phyloP scores from a whole-genome alignment of 2,888 invertebrate species.

The Erebia ligea region DNA sequence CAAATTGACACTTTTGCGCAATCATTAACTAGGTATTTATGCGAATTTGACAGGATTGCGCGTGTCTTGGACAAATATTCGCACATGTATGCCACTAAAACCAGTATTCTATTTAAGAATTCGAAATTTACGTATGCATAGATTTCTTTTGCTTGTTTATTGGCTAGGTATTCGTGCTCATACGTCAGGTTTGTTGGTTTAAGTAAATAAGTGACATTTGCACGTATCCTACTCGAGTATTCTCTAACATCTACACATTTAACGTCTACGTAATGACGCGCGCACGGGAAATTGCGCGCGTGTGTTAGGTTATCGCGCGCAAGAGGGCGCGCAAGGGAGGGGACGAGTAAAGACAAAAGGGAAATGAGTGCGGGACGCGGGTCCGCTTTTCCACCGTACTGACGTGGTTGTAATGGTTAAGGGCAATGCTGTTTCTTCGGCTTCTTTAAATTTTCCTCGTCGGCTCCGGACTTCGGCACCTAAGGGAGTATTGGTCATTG shows the following conservation, averaged over 20 bases:
- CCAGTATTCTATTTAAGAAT: neutral
- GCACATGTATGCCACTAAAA: neutral
- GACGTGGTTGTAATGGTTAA: conserved; percentile 83
- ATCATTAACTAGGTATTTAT: conserved; percentile 3
- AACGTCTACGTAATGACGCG: conserved; percentile 4
- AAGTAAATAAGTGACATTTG: neutral
- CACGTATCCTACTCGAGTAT: neutral
- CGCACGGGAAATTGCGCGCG: conserved; percentile 1
- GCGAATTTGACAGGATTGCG: conserved; percentile 10
- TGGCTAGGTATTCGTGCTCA: neutral
- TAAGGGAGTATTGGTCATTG: conserved; percentile 38
- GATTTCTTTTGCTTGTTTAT: neutral
- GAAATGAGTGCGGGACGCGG: conserved; percentile 47
- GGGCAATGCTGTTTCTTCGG: conserved; percentile 89
- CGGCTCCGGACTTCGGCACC: conserved; percentile 81
- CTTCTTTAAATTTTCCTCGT: conserved; percentile 92
- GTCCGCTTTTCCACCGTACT: conserved; percentile 75
- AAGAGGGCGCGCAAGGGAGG: conserved; percentile 33
- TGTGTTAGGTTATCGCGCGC: conserved; percentile 14
- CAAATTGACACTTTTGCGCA: neutral
- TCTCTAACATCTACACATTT: conserved; percentile 6
- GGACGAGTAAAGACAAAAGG: conserved; percentile 45
- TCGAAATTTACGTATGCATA: neutral
- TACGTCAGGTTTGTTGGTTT: conserved; percentile 4
- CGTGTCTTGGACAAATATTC: neutral